phyloP scores from a whole-genome alignment of 2,113 vertebrate species.

The Perccottus glenii region DNA sequence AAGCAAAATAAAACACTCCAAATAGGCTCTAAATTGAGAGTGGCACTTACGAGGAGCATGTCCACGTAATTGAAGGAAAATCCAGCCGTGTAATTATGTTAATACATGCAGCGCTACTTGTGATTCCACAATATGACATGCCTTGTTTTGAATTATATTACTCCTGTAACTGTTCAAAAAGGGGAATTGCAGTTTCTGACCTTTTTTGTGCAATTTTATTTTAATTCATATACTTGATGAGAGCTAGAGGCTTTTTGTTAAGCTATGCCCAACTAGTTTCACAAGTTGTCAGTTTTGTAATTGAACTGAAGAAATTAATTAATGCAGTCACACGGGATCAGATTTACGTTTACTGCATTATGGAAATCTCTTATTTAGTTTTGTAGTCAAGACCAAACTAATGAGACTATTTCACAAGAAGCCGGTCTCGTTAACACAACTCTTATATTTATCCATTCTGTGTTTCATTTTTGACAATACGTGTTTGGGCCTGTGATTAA shows the following conservation, averaged over 20 bases:
- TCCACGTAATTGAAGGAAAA: constrained; percentile 36
- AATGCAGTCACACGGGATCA: no score
- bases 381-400: no score
- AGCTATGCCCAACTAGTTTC: no score
- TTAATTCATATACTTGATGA: not conserved
- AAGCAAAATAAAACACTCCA: constrained; percentile 28
- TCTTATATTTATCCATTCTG: no score
- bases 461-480: no score
- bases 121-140: constrained; percentile 29
- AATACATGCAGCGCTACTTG: constrained; percentile 28
- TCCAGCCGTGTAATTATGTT: constrained; percentile 46
- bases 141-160: constrained; percentile 24
- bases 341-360: no score
- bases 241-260: not conserved
- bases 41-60: constrained; percentile 30
- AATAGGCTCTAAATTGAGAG: constrained; percentile 33
- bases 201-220: not conserved
- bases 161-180: constrained; percentile 5
- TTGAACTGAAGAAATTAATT: no score
- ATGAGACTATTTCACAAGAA: no score
- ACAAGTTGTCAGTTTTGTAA: no score
- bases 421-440: no score
- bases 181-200: not conserved
- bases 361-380: no score
- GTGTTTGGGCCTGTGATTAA: no score